These are phyloP conservation scores for Drosophila merina DNA, from an alignment of 2,888 invertebrate genomes.

Conservation along the genomic window DNA sequence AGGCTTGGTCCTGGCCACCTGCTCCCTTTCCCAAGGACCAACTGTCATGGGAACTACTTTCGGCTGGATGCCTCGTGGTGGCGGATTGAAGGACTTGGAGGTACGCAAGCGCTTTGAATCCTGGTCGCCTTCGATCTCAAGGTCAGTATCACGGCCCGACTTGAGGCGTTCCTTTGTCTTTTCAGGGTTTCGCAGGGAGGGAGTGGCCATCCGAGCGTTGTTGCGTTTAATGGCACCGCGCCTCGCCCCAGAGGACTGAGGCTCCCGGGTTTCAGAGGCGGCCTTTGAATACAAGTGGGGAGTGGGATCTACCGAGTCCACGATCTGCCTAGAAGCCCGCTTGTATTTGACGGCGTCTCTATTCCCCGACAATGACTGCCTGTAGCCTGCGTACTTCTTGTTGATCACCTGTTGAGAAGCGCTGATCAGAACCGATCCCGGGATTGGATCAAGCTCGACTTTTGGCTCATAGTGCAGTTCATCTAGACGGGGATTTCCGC, in stretches of 20 bases:
- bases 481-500: slow-evolving; percentile 18
- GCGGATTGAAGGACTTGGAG: background rate
- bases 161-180: too few species aligned
- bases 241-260: background rate
- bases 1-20: background rate
- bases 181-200: background rate
- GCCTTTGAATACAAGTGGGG: slow-evolving; percentile 26
- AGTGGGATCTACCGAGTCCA: slow-evolving; percentile 21
- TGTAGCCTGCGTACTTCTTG: slow-evolving; percentile 25
- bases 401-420: slow-evolving; percentile 57
- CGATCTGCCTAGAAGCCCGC: background rate
- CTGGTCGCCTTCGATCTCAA: background rate
- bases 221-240: background rate
- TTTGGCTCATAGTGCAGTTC: slow-evolving; percentile 16
- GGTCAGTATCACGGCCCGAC: background rate
- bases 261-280: background rate
- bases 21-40: background rate
- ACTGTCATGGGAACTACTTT: background rate
- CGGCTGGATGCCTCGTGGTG: background rate
- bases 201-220: background rate
- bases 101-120: background rate
- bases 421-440: slow-evolving; percentile 36
- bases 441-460: background rate
- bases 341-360: slow-evolving; percentile 3
- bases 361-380: background rate